phyloP scores from a whole-genome alignment of 2,797 vertebrate genomes.

The Acanthis flammea region DNA sequence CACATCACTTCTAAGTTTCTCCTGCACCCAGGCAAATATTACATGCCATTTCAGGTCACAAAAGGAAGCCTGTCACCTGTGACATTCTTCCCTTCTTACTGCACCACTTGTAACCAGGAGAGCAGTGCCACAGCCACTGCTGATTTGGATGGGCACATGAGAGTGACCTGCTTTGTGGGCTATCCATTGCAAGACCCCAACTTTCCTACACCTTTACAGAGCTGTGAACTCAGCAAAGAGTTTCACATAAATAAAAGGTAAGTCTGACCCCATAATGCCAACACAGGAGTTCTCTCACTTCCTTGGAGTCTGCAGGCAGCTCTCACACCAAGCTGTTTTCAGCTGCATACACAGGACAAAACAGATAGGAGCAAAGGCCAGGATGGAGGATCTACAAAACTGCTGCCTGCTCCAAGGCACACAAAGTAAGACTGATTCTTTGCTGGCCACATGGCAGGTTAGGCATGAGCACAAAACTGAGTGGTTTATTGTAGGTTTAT shows the following conservation, averaged over 20 bases:
- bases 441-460: neutral
- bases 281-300: neutral
- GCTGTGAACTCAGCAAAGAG: neutral
- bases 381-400: neutral
- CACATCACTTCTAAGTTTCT: neutral
- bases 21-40: neutral
- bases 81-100: neutral
- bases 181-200: neutral
- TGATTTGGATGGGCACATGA: neutral
- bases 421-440: neutral
- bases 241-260: neutral
- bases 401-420: neutral
- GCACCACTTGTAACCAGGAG: neutral
- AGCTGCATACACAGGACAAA: neutral
- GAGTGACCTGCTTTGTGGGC: neutral
- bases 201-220: neutral
- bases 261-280: neutral
- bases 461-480: neutral
- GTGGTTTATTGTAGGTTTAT: neutral
- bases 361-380: neutral
- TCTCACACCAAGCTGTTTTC: neutral
- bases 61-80: neutral
- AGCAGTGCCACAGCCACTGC: neutral
- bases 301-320: neutral
- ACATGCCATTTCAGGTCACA: neutral